Evolutionary conservation across 2,797 vertebrate genomes (phyloP).

Genomic region (Sebastiscus albofasciatus): DNA sequence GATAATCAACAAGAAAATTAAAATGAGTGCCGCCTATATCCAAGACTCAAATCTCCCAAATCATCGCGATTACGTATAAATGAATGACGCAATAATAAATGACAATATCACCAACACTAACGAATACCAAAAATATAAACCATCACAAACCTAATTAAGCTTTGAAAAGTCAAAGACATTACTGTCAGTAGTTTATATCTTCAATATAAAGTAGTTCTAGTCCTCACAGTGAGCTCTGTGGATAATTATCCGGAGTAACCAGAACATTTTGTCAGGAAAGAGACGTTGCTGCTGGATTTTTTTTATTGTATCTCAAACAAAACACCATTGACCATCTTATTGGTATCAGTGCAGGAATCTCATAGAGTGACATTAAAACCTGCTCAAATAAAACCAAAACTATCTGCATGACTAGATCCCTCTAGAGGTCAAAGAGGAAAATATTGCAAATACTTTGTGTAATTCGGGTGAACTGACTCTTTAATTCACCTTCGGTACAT

Average conservation of each 20-base stretch:
- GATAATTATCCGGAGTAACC: not conserved
- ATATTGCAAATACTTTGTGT: too few species aligned
- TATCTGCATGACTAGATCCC: not conserved
- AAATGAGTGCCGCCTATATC: too few species aligned
- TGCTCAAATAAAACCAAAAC: not conserved
- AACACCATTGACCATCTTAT: not conserved
- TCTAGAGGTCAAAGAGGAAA: not conserved
- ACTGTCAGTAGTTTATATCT: not conserved
- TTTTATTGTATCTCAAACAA: not conserved
- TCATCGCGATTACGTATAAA: too few species aligned
- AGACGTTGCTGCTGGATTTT: not conserved
- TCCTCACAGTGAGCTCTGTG: not conserved
- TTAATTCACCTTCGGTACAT: not conserved
- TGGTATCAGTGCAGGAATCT: not conserved
- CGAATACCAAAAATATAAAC: too few species aligned
- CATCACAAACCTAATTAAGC: too few species aligned
- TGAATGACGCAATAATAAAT: too few species aligned
- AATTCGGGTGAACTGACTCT: not conserved
- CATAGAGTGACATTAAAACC: not conserved
- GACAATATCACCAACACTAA: too few species aligned
- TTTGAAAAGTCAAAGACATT: not conserved
- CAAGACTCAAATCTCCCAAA: too few species aligned
- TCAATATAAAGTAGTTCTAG: not conserved
- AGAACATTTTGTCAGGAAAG: not conserved
- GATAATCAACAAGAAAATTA: too few species aligned